Conservation (phyloP, 1,140 invertebrate genomes). For the Heliconius hermathena region DNA sequence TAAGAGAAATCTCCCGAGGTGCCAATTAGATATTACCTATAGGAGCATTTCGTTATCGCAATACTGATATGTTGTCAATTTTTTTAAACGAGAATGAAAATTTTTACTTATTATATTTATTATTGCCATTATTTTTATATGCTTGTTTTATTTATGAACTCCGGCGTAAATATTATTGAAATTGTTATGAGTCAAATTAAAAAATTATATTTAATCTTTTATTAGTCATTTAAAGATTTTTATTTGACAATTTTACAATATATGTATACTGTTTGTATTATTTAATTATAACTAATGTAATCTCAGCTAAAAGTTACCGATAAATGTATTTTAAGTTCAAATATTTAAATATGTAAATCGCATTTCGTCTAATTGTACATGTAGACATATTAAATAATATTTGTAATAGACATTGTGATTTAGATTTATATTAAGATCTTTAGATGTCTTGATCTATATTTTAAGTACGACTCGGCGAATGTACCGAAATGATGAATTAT, state of each 20-base stretch:
- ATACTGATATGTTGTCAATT: constrained; percentile 40
- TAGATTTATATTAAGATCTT: constrained; percentile 50
- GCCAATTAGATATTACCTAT: constrained; percentile 45
- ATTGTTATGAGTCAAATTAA: constrained; percentile 5
- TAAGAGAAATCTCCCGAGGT: constrained; percentile 43
- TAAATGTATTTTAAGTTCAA: constrained; percentile 47
- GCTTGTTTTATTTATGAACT: not conserved
- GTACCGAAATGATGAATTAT: constrained; percentile 42
- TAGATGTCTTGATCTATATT: constrained; percentile 39
- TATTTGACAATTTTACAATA: constrained; percentile 23
- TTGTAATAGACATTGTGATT: constrained; percentile 51
- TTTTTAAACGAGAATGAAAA: constrained; percentile 15
- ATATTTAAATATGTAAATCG: constrained; percentile 37
- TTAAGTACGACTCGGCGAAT: constrained; percentile 48
- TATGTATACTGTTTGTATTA: constrained; percentile 29
- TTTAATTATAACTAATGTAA: constrained; percentile 44
- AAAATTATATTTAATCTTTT: constrained; percentile 3
- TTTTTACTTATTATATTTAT: not conserved
- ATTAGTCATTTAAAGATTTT: not conserved
- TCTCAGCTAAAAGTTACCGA: constrained; percentile 56
- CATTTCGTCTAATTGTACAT: constrained; percentile 43
- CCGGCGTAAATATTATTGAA: not conserved
- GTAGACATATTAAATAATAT: constrained; percentile 25
- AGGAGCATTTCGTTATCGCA: constrained; percentile 14
- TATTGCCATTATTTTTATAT: constrained; percentile 11